These are phyloP conservation scores for Cyanistes caeruleus DNA, from an alignment of 2,113 vertebrate genomes.

Conservation along the genomic window DNA sequence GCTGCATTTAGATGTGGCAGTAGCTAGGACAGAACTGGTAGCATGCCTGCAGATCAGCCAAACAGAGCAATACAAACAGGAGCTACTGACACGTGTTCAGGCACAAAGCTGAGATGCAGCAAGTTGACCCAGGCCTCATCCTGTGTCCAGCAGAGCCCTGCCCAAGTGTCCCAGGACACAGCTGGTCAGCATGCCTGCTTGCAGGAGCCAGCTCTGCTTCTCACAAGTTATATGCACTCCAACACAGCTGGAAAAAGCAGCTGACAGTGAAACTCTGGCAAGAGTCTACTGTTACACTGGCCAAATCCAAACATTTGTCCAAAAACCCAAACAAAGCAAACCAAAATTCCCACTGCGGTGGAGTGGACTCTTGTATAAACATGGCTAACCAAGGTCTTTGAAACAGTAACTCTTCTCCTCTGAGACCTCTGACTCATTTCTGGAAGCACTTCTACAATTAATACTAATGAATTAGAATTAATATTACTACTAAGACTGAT, in stretches of 20 bases:
- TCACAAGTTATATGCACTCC: background rate
- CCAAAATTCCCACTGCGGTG: background rate
- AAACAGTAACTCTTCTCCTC: background rate
- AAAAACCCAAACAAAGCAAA: background rate
- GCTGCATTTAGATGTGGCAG: background rate
- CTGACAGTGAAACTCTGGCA: background rate
- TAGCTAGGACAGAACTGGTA: background rate
- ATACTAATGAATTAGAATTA: background rate
- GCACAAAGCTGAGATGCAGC: background rate
- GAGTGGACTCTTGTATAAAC: background rate
- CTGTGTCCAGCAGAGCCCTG: background rate
- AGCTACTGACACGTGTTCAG: accelerated
- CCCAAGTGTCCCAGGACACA: background rate
- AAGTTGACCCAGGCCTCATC: background rate
- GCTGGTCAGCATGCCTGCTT: background rate
- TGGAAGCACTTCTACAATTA: background rate
- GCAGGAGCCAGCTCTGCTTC: background rate
- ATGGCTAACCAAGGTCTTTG: background rate
- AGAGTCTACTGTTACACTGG: background rate
- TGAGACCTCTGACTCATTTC: background rate
- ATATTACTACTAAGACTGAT: background rate
- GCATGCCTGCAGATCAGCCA: background rate
- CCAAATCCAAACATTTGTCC: background rate
- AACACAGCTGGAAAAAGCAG: background rate
- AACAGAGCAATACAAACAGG: background rate